Evolutionary conservation across 2,888 invertebrate species (phyloP), one percentile per base, ranked within the genome.

Genomic region (Maniola hyperantus): DNA sequence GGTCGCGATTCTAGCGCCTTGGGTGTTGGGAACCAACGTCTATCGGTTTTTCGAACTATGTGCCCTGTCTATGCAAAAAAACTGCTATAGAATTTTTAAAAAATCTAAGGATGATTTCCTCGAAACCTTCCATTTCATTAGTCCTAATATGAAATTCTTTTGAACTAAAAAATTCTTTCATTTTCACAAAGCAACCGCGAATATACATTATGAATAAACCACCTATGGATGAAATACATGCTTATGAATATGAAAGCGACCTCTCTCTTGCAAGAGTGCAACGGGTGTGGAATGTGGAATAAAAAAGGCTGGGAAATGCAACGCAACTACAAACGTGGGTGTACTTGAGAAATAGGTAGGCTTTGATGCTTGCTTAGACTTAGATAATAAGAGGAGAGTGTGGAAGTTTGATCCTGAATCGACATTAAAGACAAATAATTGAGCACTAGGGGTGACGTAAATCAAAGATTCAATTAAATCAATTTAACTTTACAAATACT

Each of bases 181-280:
- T 48, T 33, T 36, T 18, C 34, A 20, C 20, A 61, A 61, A 51
- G 39, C 18, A 50, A 51, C 60, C 61, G 51, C 50, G 20, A 50
- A 13, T 36, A 51, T 36, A 61, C 20, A 36, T 61, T 51, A 61
- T 61, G 50, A 51, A 61, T 61, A 39, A 39, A 36, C 61, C 36
- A 50, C 61, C 20, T 61, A 51, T 61, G 61, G 50, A 36, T 61
- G 34, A 39, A 39, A 51, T 61, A 39, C 50, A 50, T 51, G 61
- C 20, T 61, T 61, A 51, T 61, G 51, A 61, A 61, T 51, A 61
- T 15, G 61, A 61, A 50, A 61, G 50, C 15, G 39, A 34, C 15
- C 15, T 50, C 46, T 11, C 42, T 36, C 46, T 36, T 36, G 36
- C 61, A 13, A 51, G 48, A 50, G 61, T 61, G 61, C 50, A 59